Evolutionary conservation across 2,797 vertebrate genomes (phyloP), one percentile per base, ranked within the genome.

Genomic region (Xenops minutus): DNA sequence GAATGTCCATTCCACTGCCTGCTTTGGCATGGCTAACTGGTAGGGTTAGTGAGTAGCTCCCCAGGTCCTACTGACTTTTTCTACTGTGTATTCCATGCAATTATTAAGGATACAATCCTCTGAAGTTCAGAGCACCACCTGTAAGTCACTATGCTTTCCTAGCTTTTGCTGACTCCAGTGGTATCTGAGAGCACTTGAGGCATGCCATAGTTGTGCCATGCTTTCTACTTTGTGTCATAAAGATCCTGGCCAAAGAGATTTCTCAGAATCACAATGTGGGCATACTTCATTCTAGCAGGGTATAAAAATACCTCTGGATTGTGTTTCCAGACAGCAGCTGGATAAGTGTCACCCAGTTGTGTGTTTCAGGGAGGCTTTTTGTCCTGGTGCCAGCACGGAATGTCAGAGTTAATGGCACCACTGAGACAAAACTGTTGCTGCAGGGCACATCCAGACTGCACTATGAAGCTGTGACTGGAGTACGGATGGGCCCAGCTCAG

Each of bases 401-500:
- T 1, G 1, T 15, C 22, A 63, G 37, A 81, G 29, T 34, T 74
- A 79, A 44, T 41, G 32, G 55, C 67, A 89, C 17, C 13, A 22
- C 29, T 48, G 67, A 63, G 56, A 32, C 32, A 56, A 85, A 81
- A 68, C 29, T 49, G 4, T 29, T 73, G 49, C 49, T 64, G 9
- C 41, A 41, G 41, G 54, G n/a, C 54, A 58, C 46, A 49, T 72
- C 37, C 43, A 54, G 24, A 67, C 58, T 87, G 37, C 41, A 51
- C 62, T 29, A 27, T 32, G 58, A 64, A 87, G 41, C 69, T 34
- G 44, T 52, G 80, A 63, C 10, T 64, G 48, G 49, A 59, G 62
- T 37, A 29, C 0, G 0, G 39, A 16, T 2, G 2, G 49, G 36
- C 61, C 41, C 4, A 1, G 48, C 61, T 44, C 49, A 19, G 34